Conservation (phyloP, 2,113 vertebrate genomes). For the Zosterops hypoxanthus region DNA sequence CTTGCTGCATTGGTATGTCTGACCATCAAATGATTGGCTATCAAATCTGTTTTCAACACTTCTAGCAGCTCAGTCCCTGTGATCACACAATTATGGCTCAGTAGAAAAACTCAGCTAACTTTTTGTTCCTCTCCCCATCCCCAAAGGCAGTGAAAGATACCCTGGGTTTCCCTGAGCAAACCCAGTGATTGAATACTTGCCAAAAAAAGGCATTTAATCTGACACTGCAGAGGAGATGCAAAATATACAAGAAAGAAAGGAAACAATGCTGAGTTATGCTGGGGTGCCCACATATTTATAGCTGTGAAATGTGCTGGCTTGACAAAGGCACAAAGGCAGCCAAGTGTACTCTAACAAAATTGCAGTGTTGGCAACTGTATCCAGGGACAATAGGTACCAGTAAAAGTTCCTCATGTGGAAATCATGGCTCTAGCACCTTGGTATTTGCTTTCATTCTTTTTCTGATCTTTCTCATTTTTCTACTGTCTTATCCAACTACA, state of each 20-base stretch:
- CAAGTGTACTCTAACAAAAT: background rate
- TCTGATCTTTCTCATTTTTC: background rate
- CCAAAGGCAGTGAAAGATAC: background rate
- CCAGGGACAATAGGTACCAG: background rate
- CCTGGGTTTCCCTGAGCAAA: background rate
- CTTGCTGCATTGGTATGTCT: background rate
- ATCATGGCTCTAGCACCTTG: background rate
- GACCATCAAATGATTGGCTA: background rate
- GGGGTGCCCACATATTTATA: background rate
- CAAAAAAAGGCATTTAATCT: background rate
- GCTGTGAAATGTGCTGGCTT: constrained; percentile 27
- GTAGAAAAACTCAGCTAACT: background rate
- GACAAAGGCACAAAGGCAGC: background rate
- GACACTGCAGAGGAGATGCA: background rate
- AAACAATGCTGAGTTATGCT: background rate
- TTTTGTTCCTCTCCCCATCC: background rate
- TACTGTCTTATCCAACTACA: background rate
- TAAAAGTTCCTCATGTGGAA: constrained; percentile 20
- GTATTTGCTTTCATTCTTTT: background rate
- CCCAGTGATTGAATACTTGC: background rate
- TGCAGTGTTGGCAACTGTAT: background rate
- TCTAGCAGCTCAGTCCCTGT: background rate
- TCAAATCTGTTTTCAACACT: background rate
- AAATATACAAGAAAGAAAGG: background rate
- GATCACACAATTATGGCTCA: background rate